phyloP scores from a whole-genome alignment of 2,797 vertebrate species.

The Parauchenoglanis ngamensis region DNA sequence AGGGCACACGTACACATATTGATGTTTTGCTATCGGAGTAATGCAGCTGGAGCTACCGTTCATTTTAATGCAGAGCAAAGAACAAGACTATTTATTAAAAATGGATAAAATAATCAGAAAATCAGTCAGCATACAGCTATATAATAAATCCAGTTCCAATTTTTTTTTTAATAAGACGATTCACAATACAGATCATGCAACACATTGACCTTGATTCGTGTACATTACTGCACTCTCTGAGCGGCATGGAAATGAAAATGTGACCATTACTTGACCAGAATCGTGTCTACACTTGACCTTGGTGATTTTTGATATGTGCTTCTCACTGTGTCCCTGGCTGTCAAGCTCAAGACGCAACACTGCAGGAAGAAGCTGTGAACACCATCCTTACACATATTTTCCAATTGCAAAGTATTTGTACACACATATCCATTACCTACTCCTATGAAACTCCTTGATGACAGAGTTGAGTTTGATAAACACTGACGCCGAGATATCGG shows the following conservation, averaged over 20 bases:
- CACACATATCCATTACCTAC: neutral
- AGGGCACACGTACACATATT: neutral
- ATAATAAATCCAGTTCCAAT: too few relatives aligned
- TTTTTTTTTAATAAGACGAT: neutral
- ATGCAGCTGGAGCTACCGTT: neutral
- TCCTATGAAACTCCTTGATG: neutral
- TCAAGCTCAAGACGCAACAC: neutral
- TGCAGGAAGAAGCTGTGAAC: constrained; percentile 5
- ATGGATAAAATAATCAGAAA: neutral
- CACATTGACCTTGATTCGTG: neutral
- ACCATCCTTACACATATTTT: neutral
- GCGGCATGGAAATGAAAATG: neutral
- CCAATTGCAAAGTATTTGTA: neutral
- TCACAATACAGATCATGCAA: neutral
- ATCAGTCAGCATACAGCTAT: neutral
- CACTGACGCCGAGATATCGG: constrained; percentile 16
- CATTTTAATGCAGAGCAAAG: neutral
- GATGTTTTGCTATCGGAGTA: neutral
- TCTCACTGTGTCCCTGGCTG: neutral
- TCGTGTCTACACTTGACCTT: constrained; percentile 3
- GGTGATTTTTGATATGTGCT: constrained; percentile 21
- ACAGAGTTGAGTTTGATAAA: constrained; percentile 9
- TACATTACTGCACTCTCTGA: neutral
- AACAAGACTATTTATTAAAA: too few relatives aligned
- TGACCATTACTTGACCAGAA: neutral